Evolutionary conservation across 2,797 vertebrate genomes (phyloP), one percentile per base, ranked within the genome.

Genomic region (Erithacus rubecula): DNA sequence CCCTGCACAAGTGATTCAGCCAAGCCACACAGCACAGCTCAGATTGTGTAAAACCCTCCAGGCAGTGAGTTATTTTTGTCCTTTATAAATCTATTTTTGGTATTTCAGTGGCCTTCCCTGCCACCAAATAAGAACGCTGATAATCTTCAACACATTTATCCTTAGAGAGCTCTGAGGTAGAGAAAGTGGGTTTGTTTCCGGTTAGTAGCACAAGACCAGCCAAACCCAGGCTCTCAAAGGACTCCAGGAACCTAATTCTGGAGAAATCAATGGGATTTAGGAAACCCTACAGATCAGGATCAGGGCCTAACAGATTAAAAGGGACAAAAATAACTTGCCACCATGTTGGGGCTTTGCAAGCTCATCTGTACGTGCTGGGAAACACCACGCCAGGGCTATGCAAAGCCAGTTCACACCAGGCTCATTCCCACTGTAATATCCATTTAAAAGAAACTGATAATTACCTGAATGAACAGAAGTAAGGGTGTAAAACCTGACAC

Each of bases 251-350:
- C 76, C 89, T 83, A 94, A 93, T 91, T 95, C 90, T 53, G 59
- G 76, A 90, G 74, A 93, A 96, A 95, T 95, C 93, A 92, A 87
- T 90, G 91, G 70, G 92, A 92, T 94, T 95, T 76, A 87, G 94
- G 90, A 83, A 92, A 95, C 63, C 67, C 86, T 90, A 84, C 75
- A 91, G 83, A 94, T 90, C 80, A 94, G 58, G 79, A 96, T 86
- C 89, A 87, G 89, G 71, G 60, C 27, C 69, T 76, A 56, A 58
- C 43, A 95, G 91, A 95, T 87, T 79, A 89, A 78, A 90, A 90
- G 39, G 46, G 34, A 87, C 51, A 86, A 90, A 96, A 94, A 93
- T 79, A 92, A 86, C 82, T 76, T 81, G 65, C 39, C 46, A 52
- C 43, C 2, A 13, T 0, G 0, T 1, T 9, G 30, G 44, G 43